Conservation (phyloP, 2,113 vertebrate species). For the Cryptotis parvus region DNA sequence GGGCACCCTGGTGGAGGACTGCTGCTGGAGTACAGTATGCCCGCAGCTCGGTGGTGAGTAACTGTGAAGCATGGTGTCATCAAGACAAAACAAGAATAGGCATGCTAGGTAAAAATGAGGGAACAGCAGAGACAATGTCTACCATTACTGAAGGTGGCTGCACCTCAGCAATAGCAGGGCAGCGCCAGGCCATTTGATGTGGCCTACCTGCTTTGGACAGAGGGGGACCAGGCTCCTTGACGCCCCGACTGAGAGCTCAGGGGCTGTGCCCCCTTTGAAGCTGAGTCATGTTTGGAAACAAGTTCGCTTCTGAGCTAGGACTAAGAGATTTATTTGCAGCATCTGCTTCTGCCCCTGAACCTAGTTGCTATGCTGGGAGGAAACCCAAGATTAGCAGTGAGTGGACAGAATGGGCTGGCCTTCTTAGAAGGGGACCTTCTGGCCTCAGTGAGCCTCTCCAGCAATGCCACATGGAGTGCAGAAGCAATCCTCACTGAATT, state of each 20-base stretch:
- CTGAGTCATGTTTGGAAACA: not conserved
- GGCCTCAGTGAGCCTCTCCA: not conserved
- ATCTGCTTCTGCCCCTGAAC: not conserved
- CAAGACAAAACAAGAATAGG: not conserved
- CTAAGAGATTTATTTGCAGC: not conserved
- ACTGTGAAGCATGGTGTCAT: not conserved
- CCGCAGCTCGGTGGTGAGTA: no score
- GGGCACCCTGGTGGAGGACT: no score
- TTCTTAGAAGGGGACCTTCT: not conserved
- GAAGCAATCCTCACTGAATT: not conserved
- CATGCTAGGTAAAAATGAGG: not conserved
- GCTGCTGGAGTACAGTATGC: no score
- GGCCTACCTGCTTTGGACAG: not conserved
- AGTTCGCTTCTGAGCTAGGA: not conserved
- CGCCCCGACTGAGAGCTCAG: not conserved
- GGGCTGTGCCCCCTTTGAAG: not conserved
- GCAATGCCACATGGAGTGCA: not conserved
- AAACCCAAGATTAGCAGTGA: not conserved
- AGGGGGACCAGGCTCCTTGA: not conserved
- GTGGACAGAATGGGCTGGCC: no score
- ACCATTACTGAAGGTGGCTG: constrained; percentile 4
- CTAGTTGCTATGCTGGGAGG: not conserved
- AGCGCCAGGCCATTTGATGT: not conserved
- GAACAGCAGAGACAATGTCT: not conserved
- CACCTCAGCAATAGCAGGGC: not conserved